A percentile compares a stretch with the other conserved stretches of the same genome.
Conservation (phyloP, 2,113 vertebrate species). For the Tachycineta bicolor region DNA sequence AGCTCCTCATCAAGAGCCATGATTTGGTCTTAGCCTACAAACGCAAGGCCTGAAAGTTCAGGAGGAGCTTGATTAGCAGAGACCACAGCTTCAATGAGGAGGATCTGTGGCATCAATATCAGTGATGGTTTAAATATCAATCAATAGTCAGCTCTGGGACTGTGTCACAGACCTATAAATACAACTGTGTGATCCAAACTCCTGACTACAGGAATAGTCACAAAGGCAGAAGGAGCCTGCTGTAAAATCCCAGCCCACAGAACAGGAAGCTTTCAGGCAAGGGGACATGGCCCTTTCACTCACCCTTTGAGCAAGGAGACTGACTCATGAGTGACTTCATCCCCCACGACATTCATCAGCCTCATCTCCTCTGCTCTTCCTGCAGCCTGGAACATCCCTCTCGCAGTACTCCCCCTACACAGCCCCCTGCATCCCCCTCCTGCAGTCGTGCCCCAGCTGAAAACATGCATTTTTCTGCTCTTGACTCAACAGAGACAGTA, state of each 20-base stretch:
- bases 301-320: neutral
- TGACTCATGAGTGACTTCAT: constrained; percentile 33
- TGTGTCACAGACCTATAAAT: neutral
- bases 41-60: neutral
- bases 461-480: neutral
- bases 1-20: neutral
- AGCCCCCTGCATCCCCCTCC: neutral
- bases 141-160: neutral
- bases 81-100: neutral
- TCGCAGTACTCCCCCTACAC: neutral
- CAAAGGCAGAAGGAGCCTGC: neutral
- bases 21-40: neutral
- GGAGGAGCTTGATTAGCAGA: neutral
- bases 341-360: neutral
- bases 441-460: neutral
- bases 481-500: neutral
- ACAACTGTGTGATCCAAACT: neutral
- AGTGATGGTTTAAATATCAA: neutral
- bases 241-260: neutral
- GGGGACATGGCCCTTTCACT: neutral
- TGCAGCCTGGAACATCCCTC: neutral
- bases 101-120: neutral
- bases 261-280: neutral
- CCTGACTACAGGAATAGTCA: neutral
- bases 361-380: neutral